Percentiles rank a stretch among this genome's conserved stretches.
Evolutionary conservation across 37 sponge, comb jelly and placozoan species (phyloP).

Genomic region (Eunapius fragilis): DNA sequence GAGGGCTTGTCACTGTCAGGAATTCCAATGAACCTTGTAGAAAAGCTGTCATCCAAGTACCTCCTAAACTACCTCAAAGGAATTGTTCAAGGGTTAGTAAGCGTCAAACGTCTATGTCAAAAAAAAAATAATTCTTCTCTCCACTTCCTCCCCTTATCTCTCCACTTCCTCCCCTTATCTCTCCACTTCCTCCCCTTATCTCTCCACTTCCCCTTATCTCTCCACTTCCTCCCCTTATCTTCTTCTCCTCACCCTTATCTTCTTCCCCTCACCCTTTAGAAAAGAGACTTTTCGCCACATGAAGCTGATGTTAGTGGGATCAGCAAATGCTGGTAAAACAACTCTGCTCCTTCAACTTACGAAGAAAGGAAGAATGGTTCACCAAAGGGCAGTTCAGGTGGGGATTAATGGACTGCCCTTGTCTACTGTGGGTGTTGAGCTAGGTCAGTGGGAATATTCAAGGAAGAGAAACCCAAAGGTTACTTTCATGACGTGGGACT

Average conservation of each 20-base stretch:
- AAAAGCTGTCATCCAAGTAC: slow-evolving; percentile 3
- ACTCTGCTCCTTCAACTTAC: slow-evolving; percentile 64
- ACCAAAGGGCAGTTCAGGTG: slow-evolving; percentile 7
- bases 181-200: too few species aligned
- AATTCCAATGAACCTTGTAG: slow-evolving; percentile 19
- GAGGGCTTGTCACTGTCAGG: slow-evolving; percentile 49
- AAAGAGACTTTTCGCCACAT: slow-evolving; percentile 84
- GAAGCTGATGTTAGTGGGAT: slow-evolving; percentile 91
- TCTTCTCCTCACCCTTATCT: not conserved
- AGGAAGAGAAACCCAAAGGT: slow-evolving; percentile 53
- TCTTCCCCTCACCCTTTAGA: slow-evolving; percentile 25
- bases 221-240: too few species aligned
- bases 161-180: too few species aligned
- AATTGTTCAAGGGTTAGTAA: slow-evolving; percentile 64
- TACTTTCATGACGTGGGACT: slow-evolving; percentile 93
- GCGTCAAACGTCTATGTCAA: not conserved
- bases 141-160: too few species aligned
- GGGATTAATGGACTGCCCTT: slow-evolving; percentile 40
- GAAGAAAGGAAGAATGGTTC: slow-evolving; percentile 57
- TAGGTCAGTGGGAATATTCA: slow-evolving; percentile 81
- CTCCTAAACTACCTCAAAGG: slow-evolving; percentile 60
- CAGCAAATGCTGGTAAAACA: slow-evolving; percentile 79
- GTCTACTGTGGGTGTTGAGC: slow-evolving; percentile 78
- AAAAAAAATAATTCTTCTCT: too few species aligned
- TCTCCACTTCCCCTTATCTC: too few species aligned